phyloP scores from a whole-genome alignment of 92 coral and sea anemone genomes.

The Phymanthus crucifer region DNA sequence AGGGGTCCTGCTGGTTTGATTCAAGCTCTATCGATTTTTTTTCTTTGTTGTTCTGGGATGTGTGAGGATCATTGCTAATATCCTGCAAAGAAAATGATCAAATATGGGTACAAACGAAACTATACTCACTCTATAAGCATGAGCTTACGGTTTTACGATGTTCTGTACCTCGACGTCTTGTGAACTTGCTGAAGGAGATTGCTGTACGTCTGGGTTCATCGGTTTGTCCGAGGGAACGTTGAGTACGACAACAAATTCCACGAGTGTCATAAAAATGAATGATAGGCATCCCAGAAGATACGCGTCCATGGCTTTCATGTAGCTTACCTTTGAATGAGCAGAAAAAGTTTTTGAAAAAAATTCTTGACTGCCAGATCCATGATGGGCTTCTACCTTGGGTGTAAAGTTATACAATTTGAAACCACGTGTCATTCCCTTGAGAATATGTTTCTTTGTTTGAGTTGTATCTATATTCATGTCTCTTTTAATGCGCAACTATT shows the following conservation, averaged over 20 bases:
- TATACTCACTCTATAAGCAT: not conserved
- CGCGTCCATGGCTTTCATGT: constrained; percentile 70
- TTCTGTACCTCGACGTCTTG: not conserved
- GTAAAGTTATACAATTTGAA: too few relatives aligned
- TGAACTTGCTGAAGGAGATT: not conserved
- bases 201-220: not conserved
- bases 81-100: not conserved
- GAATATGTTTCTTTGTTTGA: too few relatives aligned
- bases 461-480: too few relatives aligned
- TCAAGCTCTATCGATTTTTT: not conserved
- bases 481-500: too few relatives aligned
- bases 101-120: not conserved
- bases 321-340: constrained; percentile 46
- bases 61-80: not conserved
- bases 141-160: not conserved
- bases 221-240: constrained; percentile 33
- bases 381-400: too few relatives aligned
- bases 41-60: not conserved
- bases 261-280: constrained; percentile 65
- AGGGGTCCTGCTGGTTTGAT: not conserved
- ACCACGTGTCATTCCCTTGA: too few relatives aligned
- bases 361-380: not conserved
- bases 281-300: constrained; percentile 56
- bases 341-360: not conserved
- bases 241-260: constrained; percentile 74